These are phyloP conservation scores for Hyperoplus immaculatus DNA, from an alignment of 2,797 vertebrate species.

Conservation along the genomic window DNA sequence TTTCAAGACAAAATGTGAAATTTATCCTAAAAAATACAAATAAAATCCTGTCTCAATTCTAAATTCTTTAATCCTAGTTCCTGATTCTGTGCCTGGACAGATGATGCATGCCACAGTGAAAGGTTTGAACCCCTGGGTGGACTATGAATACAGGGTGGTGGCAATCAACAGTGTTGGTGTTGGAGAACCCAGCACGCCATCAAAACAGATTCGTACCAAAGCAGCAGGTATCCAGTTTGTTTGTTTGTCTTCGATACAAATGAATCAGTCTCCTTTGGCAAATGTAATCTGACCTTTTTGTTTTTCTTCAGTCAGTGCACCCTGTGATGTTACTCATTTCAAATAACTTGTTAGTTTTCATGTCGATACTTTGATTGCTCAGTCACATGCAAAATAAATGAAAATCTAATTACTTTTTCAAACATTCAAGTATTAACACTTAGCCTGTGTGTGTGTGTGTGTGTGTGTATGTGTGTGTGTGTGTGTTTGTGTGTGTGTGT, in stretches of 20 bases:
- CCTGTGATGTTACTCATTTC: slow-evolving; percentile 56
- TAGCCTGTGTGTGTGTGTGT: not conserved
- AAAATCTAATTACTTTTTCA: slow-evolving; percentile 30
- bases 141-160: slow-evolving; percentile 92
- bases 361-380: slow-evolving; percentile 45
- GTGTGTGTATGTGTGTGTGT: slow-evolving; percentile 36
- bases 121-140: slow-evolving; percentile 91
- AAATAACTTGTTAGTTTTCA: slow-evolving; percentile 46
- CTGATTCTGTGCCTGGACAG: slow-evolving; percentile 90
- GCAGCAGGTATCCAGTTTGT: slow-evolving; percentile 86
- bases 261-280: slow-evolving; percentile 61
- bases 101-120: slow-evolving; percentile 87
- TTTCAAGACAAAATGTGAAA: slow-evolving; percentile 35
- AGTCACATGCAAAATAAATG: slow-evolving; percentile 1
- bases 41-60: slow-evolving; percentile 68
- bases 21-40: slow-evolving; percentile 12
- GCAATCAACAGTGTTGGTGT: slow-evolving; percentile 90
- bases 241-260: slow-evolving; percentile 54
- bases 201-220: slow-evolving; percentile 87
- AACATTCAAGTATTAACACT: slow-evolving; percentile 23
- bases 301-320: slow-evolving; percentile 44
- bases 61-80: slow-evolving; percentile 88
- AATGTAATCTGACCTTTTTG: slow-evolving; percentile 69
- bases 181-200: slow-evolving; percentile 90
- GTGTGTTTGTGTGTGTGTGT: slow-evolving; percentile 27